Base-by-base conservation (phyloP, 2,888 invertebrate genomes). In the Hydriomena furcata region DNA sequence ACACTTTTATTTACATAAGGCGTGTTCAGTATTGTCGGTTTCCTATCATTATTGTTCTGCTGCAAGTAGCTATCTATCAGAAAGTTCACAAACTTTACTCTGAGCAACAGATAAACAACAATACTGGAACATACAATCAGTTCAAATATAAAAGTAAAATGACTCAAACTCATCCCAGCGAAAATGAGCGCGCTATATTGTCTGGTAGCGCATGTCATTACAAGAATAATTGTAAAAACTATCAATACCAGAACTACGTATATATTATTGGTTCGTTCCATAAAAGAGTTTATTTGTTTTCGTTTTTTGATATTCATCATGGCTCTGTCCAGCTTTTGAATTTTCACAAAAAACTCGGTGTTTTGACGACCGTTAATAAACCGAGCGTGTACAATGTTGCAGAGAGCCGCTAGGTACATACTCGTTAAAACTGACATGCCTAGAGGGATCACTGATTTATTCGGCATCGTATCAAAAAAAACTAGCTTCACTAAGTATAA, bases 261-360 rank as follows among this genome's bases (percentile, higher is more conserved):
- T 2, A 47, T 3, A 7, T 52, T 28, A 48, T 73, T 73, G 4
- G 54, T 52, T 12, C 50, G 54, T 38, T 61, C 62, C 28, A 73
- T 35, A 1, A 70, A 45, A 1, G 23, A 7, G 36, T 74, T 69
- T 1, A 80, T 54, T 5, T 12, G 41, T 44, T 66, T 65, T 28
- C 66, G 75, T 3, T 66, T 62, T 8, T 78, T 62, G n/a, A n/a
- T 11, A 82, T 57, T 17, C 69, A n/a, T 71, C 74, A 85, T 73
- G 0, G 71, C 46, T 10, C 78, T 69, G 38, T 85, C 82, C 1
- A 84, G 68, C 54, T 75, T 64, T 60, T 86, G 83, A 43, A 83
- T 61, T 60, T 69, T 67, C 0, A 82, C 58, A n/a, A 66, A 69
- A 37, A 83, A 79, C 1, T 67, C 60, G 0, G 71, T 66, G 52